Evolutionary conservation across 2,888 invertebrate species (phyloP), one percentile per base, ranked within the genome.

Genomic region (Cremastinae sp.): DNA sequence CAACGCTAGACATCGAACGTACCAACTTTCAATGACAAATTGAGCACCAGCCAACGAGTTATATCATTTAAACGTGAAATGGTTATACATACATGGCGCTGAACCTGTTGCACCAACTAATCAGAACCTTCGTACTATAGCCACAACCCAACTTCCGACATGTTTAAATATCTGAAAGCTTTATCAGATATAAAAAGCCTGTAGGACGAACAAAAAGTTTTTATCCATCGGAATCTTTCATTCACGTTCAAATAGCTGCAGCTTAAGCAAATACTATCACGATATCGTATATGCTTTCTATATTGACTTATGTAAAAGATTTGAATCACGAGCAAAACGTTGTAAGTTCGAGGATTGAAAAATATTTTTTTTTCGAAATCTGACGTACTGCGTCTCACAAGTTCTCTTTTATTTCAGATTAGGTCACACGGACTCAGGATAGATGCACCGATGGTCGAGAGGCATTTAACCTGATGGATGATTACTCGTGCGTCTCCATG

Each of bases 71-170:
- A 75, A 80, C 84, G 83, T 83, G 81, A 69, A 79, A 71, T 80
- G 81, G 81, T 81, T 83, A 28, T 28, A 79, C 80, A 78, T 70
- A 36, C 68, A 70, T 65, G 74, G 79, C 78, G 69, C 68, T 69
- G 74, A 82, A 85, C 86, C 87, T 87, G 86, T 87, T 87, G 87
- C 84, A 76, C 74, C 53, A 2, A 51, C 49, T 72, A 68, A 72
- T 76, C 72, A 68, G 64, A 28, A 28, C 28, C 28, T 28, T 64
- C 36, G 36, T n/a, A n/a, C 41, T 59, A 66, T 49, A 41, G 20
- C 43, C 16, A 12, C 16, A 12, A 3, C 49, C 14, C 20, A 38
- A 58, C 18, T 64, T 51, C 72, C 45, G 58, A 53, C 12, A 51
- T 43, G 34, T 36, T 59, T 43, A 43, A 28, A 47, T 22, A 64